Base-by-base conservation (phyloP, 2,888 invertebrate genomes). In the Suillia variegata region DNA sequence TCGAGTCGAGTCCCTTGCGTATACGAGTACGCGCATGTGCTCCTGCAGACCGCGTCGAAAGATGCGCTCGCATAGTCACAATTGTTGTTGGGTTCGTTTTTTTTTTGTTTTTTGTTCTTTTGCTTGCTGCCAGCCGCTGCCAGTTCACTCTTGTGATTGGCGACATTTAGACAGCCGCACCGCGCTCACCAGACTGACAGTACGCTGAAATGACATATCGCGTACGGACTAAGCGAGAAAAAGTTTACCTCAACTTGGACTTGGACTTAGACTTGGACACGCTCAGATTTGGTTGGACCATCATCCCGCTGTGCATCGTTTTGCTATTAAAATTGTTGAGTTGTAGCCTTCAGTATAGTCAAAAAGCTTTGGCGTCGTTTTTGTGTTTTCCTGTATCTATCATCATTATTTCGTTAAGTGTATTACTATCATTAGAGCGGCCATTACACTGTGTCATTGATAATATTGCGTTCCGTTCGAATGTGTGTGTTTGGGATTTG, bases 141-240 rank as follows among this genome's bases (percentile, higher is more conserved):
- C n/a, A n/a, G n/a, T n/a, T n/a, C n/a, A n/a, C n/a, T n/a, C n/a
- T 59, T 49, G 55, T 58, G 58, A 61, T 61, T 54, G 58, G 54
- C 54, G 58, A 63, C 58, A 61, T 56, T 58, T 55, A 49, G 58
- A 58, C 55, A 60, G 51, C n/a, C n/a, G n/a, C 47, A 50, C 20
- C 4, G 20, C 45, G 5, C n/a, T n/a, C 4, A 13, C 12, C 18
- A 4, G 55, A 51, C 51, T 51, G 51, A 55, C 48, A 49, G 48
- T 31, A n/a, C 26, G 34, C 20, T 8, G 34, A 54, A 54, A 54
- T 54, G 54, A 42, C 54, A 26, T 45, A 56, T 47, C 26, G 45
- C 12, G n/a, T 13, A 31, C 15, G 24, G 21, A 8, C 22, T 34
- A 56, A 33, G 2, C 17, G n/a, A 33, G 33, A n/a, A 13, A 13